These are phyloP conservation scores for Capricornis sumatraensis DNA, from an alignment of 2,113 vertebrate genomes.

Conservation along the genomic window DNA sequence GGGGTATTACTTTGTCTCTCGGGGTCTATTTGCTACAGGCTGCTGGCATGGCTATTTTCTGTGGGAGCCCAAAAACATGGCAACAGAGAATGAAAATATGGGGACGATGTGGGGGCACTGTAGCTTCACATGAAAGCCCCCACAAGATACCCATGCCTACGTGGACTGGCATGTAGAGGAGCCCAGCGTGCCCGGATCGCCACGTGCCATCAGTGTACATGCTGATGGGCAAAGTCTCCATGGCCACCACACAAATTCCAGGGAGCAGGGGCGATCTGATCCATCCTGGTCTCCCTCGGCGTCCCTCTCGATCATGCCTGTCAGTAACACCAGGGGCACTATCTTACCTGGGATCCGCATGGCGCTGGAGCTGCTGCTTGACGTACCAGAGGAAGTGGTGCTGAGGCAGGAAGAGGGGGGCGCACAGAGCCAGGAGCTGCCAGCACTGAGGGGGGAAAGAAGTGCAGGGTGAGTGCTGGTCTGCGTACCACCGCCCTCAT, in stretches of 20 bases:
- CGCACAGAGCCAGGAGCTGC: slow-evolving; percentile 95
- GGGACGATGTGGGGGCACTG: neutral
- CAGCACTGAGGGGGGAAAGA: slow-evolving; percentile 85
- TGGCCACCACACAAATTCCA: neutral
- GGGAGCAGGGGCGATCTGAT: neutral
- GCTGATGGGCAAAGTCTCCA: neutral
- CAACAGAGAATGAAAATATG: neutral
- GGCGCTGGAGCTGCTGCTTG: slow-evolving; percentile 91
- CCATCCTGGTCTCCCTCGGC: neutral
- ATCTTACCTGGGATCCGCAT: slow-evolving; percentile 90
- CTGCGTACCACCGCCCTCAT: fast-evolving
- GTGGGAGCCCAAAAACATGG: neutral
- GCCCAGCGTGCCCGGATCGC: neutral
- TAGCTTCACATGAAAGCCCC: neutral
- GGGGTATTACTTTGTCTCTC: neutral
- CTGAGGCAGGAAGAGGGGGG: slow-evolving; percentile 95
- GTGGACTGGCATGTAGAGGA: neutral
- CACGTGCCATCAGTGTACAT: fast-evolving
- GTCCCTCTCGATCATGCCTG: neutral
- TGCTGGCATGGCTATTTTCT: neutral
- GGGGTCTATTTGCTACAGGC: neutral
- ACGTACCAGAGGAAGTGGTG: slow-evolving; percentile 96
- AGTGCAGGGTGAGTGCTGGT: neutral
- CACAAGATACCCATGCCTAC: neutral
- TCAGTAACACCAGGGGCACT: neutral